These are phyloP conservation scores for Phenganax subtilis DNA, from an alignment of 92 coral and sea anemone species.

Conservation along the genomic window DNA sequence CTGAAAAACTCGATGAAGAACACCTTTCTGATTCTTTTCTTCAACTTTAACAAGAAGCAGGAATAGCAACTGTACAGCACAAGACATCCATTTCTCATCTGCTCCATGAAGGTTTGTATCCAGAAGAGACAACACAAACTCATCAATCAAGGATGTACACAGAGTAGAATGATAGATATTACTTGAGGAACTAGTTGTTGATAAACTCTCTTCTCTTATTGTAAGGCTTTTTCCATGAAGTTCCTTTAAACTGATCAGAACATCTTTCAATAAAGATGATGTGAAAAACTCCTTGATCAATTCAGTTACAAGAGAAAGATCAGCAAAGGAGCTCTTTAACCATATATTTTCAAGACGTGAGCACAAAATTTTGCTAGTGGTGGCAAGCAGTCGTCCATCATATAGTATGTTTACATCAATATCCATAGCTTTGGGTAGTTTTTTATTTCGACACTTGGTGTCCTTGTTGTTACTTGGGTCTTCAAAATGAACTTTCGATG, in stretches of 20 bases:
- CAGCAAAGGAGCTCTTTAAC: conserved; percentile 40
- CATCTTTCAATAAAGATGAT: conserved; percentile 46
- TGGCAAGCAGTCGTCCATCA: conserved; percentile 58
- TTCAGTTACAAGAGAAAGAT: conserved; percentile 57
- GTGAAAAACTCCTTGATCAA: conserved; percentile 64
- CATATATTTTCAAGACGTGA: conserved; percentile 48
- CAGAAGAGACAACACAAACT: conserved; percentile 49
- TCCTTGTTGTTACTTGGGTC: conserved; percentile 8
- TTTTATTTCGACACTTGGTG: not conserved
- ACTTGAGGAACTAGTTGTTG: not conserved
- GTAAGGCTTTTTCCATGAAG: not conserved
- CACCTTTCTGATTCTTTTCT: not conserved
- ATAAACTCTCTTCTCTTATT: not conserved
- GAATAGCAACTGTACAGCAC: conserved; percentile 12
- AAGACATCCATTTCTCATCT: conserved; percentile 4
- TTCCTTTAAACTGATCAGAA: conserved; percentile 26
- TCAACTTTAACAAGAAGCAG: conserved; percentile 12
- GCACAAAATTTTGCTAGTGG: conserved; percentile 51
- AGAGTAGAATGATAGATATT: conserved; percentile 1
- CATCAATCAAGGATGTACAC: conserved; percentile 44
- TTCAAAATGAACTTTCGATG: conserved; percentile 33
- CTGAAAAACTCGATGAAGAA: conserved; percentile 20
- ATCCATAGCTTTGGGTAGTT: not conserved
- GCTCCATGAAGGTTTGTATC: not conserved
- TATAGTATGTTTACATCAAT: conserved; percentile 36